Evolutionary conservation across 1,140 invertebrate species (phyloP), one percentile per base, ranked within the genome.

Genomic region (Papilio machaon): DNA sequence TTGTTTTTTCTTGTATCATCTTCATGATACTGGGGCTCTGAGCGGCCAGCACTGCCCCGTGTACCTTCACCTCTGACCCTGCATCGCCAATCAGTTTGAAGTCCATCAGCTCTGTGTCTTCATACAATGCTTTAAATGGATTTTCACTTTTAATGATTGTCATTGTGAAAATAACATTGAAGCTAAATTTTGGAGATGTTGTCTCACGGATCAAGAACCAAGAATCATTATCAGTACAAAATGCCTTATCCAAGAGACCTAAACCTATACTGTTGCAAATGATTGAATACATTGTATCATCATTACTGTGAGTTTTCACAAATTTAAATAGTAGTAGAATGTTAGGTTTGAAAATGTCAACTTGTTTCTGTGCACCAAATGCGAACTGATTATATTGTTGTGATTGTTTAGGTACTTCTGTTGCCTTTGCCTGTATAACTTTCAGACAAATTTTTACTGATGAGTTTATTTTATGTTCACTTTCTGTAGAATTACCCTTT

Each of bases 51-150:
- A 76, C 74, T 15, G 74, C 74, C 49, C 74, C 46, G 8, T 76
- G 74, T 23, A 76, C 43, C 11, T 46, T 52, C 8, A 76, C 74
- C 13, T 15, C 23, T 10, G 74, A 15, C 9, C 74, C 74, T 13
- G 19, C 13, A 11, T 76, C 74, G 9, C 74, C 74, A 0, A 54
- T 19, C 19, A 76, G 74, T 76, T 76, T 76, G 19, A 54, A 76
- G 47, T 76, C 74, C n/a, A 23, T 19, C 74, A 76, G 47, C 19
- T 76, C 74, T 7, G 10, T 76, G n/a, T 76, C 74, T 49, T 76
- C 74, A 76, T 76, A 76, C n/a, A 76, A 15, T 23, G 46, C 43
- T 76, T 76, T 54, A 47, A 76, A 52, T 19, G 74, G 74, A 13
- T 54, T 76, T 23, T 52, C 74, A 49, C 23, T 76, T 49, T 76